phyloP scores from a whole-genome alignment of 2,888 invertebrate species.

The Dasypolia templi region DNA sequence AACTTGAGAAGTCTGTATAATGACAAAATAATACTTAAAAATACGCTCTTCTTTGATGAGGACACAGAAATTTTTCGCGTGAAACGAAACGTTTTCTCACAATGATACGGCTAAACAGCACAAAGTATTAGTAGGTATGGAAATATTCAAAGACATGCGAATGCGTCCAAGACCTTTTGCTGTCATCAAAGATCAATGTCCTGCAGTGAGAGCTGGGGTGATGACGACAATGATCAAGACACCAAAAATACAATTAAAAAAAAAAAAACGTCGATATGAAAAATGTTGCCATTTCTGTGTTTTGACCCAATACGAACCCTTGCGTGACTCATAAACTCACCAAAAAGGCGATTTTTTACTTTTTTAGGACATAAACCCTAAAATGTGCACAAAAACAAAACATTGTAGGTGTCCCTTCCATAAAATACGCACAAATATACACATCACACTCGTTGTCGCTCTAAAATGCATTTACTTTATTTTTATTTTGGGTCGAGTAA shows the following conservation, averaged over 20 bases:
- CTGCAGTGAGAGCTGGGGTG: slow-evolving; percentile 1
- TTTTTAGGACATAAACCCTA: slow-evolving; percentile 57
- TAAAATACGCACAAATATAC: slow-evolving; percentile 65
- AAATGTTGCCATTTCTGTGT: slow-evolving; percentile 50
- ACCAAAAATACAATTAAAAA: slow-evolving; percentile 37
- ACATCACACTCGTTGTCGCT: slow-evolving; percentile 63
- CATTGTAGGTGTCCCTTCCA: slow-evolving; percentile 48
- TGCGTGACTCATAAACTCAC: slow-evolving; percentile 57
- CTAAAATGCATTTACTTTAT: slow-evolving; percentile 49
- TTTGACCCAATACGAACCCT: slow-evolving; percentile 35
- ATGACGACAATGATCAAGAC: slow-evolving; percentile 27
- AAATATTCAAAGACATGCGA: not conserved
- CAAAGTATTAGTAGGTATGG: not conserved
- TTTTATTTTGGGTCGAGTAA: slow-evolving; percentile 48
- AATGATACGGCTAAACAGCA: not conserved
- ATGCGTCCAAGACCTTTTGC: not conserved
- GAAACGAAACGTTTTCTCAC: too few species aligned
- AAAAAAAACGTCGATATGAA: slow-evolving; percentile 36
- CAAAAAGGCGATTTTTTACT: slow-evolving; percentile 53
- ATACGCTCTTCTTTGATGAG: too few species aligned
- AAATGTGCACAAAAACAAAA: slow-evolving; percentile 58
- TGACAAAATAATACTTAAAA: not conserved
- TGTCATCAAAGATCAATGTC: slow-evolving; percentile 22
- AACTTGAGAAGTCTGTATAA: too few species aligned
- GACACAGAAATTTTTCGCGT: not conserved